phyloP scores from a whole-genome alignment of 2,113 vertebrate species.

The Lophius piscatorius region DNA sequence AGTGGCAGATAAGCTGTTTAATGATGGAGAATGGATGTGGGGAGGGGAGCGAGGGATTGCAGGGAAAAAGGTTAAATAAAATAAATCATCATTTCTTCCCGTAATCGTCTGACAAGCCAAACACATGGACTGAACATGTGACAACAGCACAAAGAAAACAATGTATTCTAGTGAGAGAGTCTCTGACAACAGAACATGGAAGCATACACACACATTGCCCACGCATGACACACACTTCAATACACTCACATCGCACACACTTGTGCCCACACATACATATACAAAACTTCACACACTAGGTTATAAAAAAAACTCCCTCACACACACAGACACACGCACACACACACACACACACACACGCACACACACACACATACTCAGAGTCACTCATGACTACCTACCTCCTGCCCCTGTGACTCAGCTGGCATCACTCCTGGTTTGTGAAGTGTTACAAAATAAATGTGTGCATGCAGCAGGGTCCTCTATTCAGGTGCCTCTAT shows the following conservation, averaged over 20 bases:
- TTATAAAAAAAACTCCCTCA: constrained; percentile 37
- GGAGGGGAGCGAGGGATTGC: constrained; percentile 19
- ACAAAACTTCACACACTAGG: constrained; percentile 31
- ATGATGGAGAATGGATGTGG: constrained; percentile 34
- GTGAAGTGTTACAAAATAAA: constrained; percentile 68
- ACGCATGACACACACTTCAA: constrained; percentile 59
- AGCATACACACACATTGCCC: constrained; percentile 44
- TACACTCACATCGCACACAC: constrained; percentile 60
- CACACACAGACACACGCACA: constrained; percentile 18
- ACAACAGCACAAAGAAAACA: constrained; percentile 42
- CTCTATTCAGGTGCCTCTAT: constrained; percentile 33
- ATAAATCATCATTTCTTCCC: constrained; percentile 21
- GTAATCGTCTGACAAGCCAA: constrained; percentile 1
- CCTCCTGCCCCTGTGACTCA: constrained; percentile 48
- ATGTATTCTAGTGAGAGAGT: constrained; percentile 16
- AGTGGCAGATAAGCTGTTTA: constrained; percentile 43
- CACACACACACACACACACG: constrained; percentile 12
- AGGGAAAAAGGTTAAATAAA: constrained; percentile 21
- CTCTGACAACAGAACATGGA: constrained; percentile 21
- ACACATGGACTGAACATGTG: constrained; percentile 50
- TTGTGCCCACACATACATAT: constrained; percentile 59
- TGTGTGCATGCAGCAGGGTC: constrained; percentile 29
- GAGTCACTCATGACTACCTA: constrained; percentile 48
- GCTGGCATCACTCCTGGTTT: constrained; percentile 57
- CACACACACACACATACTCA: constrained; percentile 14